Base-by-base conservation (phyloP, 2,797 vertebrate species). In the Melanotaenia maccullochi region DNA sequence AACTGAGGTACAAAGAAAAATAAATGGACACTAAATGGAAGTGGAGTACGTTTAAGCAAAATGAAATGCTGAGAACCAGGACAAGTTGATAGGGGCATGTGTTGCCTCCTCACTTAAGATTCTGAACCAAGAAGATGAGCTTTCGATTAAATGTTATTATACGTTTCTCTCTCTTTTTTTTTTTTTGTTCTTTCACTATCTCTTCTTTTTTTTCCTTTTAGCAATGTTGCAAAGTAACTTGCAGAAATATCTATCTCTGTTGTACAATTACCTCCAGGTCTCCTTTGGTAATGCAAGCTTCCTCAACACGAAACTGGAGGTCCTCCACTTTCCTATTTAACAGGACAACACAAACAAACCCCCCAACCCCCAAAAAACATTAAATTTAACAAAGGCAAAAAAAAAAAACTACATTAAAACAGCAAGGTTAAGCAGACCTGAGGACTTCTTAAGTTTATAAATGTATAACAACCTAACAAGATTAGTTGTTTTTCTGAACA, bases 221-320 rank as follows among this genome's bases (percentile, higher is more conserved):
- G 3, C 9, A 55, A 63, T 25, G 2, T 24, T 73, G 11, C 5
- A 65, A 0, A 22, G 8, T 28, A 14, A 13, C 3, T 35, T 49
- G 25, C 4, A 58, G 57, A 59, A 1, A 1, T 58, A 51, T 75
- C 24, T 54, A 54, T 76, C 16, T 57, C 24, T 64, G 65, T 61
- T 66, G 70, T 66, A 61, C 6, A 71, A 83, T 96, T 99, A 99
- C 98, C 98, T 99, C 98, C 80, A 99, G 93, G 82, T 99, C 98
- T 81, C 98, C 98, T 97, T 99, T 99, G 92, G 98, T 99, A 87
- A 99, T 99, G 49, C 96, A 99, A 70, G 98, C 98, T 93, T 99
- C 98, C 78, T 99, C 98, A 65, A 99, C 97, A 16, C 97, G 96
- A 92, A 99, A 99, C 89, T 99, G 98, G 89, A 99, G 97, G 84